Base-by-base conservation (phyloP, 2,888 invertebrate species). In the Metacarcinus magister region DNA sequence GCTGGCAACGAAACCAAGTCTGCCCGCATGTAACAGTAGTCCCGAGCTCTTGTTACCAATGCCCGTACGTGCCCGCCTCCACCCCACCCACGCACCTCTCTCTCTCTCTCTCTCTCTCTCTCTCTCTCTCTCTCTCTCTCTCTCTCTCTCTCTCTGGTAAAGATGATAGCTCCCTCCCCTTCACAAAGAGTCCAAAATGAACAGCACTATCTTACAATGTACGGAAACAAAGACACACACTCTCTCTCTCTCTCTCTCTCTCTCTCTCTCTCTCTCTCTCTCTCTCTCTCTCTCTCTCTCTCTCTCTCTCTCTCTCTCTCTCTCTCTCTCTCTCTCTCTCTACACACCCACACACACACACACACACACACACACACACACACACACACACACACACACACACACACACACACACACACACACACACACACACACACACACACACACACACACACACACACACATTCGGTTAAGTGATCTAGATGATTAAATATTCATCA, bases 1-100 rank as follows among this genome's bases (percentile, higher is more conserved):
- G 32, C 32, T 7, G 7, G 32, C 82, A 67, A 82, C 82, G 82
- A 32, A 82, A 32, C 32, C 82, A 82, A 82, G 32, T 5, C 82
- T 82, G 82, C 82, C 82, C 82, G 82, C 82, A 82, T 82, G 82
- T 82, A 82, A 82, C 82, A 82, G 82, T 82, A 82, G 82, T 82
- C 82, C 5, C 19, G 10, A 32, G 28, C 32, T 82, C 82, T 82
- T 16, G 92, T 92, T 46, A 92, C 92, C 92, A 48, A 7, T 48
- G 48, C 92, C 92, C 46, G 48, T 92, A 92, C 48, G 48, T 92
- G n/a, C 54, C 92, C 54, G n/a, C 8, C 46, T 43, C 92, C 28
- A 7, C 43, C 46, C 46, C 90, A 28, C 43, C 92, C 28, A 2
- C 28, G 32, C 19, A 3, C 32, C 32, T 7, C n/a, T 67, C 67